These are phyloP conservation scores for Stenotaenia linearis DNA, from an alignment of 2,888 invertebrate species.

Conservation along the genomic window DNA sequence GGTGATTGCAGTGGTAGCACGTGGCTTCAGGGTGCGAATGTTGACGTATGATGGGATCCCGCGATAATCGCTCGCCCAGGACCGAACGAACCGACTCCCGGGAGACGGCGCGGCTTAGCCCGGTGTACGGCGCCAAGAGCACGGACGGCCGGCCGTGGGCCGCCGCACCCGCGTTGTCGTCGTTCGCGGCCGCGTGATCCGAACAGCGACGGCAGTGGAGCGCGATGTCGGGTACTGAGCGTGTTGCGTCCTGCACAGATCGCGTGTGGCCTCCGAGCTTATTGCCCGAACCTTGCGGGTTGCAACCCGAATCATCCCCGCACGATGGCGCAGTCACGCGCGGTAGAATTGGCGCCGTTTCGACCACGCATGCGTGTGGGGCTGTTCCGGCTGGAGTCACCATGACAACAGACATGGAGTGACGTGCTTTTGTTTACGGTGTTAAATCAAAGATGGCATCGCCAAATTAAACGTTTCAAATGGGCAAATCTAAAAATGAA, in stretches of 20 bases:
- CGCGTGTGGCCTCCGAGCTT: background rate
- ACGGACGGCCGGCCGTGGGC: background rate
- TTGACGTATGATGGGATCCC: slow-evolving; percentile 75
- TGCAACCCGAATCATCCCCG: slow-evolving; percentile 2
- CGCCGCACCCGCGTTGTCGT: background rate
- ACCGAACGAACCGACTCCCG: slow-evolving; percentile 70
- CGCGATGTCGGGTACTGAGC: slow-evolving; percentile 76
- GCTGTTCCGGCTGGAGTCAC: slow-evolving; percentile 40
- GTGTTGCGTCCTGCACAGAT: slow-evolving; percentile 40
- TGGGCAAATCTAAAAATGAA: background rate
- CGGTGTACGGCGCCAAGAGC: slow-evolving; percentile 36
- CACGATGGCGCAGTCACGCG: slow-evolving; percentile 27
- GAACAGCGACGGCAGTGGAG: slow-evolving; percentile 60
- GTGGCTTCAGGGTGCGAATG: slow-evolving; percentile 78
- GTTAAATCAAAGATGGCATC: background rate
- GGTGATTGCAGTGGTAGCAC: slow-evolving; percentile 40
- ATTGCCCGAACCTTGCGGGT: background rate
- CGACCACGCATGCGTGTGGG: slow-evolving; percentile 20
- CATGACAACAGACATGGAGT: slow-evolving; percentile 40
- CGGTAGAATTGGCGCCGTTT: background rate
- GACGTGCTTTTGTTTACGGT: background rate
- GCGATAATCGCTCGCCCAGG: slow-evolving; percentile 52
- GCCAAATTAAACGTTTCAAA: background rate
- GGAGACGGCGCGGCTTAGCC: slow-evolving; percentile 72
- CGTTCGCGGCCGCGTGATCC: slow-evolving; percentile 46